phyloP scores from a whole-genome alignment of 2,888 invertebrate species.

The Macrostomum cliftonense region DNA sequence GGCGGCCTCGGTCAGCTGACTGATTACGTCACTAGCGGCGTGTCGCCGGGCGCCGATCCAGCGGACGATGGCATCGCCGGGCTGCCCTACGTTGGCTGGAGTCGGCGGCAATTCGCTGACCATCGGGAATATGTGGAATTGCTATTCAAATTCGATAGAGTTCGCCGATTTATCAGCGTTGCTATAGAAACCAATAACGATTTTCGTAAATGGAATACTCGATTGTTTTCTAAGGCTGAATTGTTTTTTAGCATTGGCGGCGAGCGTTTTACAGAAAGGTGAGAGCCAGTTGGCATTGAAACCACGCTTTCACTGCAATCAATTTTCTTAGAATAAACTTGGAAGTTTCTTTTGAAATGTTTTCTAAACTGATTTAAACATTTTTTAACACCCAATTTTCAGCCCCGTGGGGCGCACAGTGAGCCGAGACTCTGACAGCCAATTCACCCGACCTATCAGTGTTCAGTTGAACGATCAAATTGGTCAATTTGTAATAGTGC shows the following conservation, averaged over 20 bases:
- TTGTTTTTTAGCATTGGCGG: constrained; percentile 56
- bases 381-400: too few species aligned
- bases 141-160: constrained; percentile 66
- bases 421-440: constrained; percentile 51
- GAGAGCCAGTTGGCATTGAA: too few species aligned
- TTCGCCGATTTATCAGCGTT: constrained; percentile 62
- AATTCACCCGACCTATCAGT: constrained; percentile 61
- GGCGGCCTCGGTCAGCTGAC: too few species aligned
- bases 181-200: constrained; percentile 57
- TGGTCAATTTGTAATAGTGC: constrained; percentile 56
- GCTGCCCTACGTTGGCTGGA: constrained; percentile 27
- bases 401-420: constrained; percentile 51
- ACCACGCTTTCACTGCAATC: too few species aligned
- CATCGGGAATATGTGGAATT: constrained; percentile 45
- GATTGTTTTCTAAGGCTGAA: constrained; percentile 64
- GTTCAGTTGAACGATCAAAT: constrained; percentile 60
- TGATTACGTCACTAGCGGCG: constrained; percentile 34
- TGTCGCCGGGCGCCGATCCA: constrained; percentile 14
- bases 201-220: constrained; percentile 65
- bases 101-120: constrained; percentile 19
- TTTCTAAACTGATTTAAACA: too few species aligned
- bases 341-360: too few species aligned
- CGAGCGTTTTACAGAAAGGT: constrained; percentile 43
- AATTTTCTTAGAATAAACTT: too few species aligned
- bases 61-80: constrained; percentile 40